Conservation (phyloP, 2,888 invertebrate species). For the Argyra leucocephala region DNA sequence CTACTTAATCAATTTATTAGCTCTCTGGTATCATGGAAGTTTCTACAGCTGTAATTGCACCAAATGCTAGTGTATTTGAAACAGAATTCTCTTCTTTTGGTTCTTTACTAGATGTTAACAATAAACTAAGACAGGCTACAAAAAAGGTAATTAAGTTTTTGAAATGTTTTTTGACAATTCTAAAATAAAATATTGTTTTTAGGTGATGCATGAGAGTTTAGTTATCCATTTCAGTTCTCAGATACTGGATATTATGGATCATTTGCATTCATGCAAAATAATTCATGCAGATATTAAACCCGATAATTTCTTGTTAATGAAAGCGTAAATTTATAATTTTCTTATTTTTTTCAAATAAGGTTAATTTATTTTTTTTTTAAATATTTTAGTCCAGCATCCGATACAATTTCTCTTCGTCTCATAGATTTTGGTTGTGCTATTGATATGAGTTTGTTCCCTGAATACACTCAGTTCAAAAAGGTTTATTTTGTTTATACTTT, state of each 20-base stretch:
- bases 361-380: slow-evolving; percentile 15
- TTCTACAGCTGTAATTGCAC: slow-evolving; percentile 64
- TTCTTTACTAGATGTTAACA: slow-evolving; percentile 72
- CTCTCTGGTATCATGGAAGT: slow-evolving; percentile 73
- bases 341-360: background rate
- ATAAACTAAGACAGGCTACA: slow-evolving; percentile 62
- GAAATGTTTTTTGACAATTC: background rate
- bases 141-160: slow-evolving; percentile 45
- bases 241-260: slow-evolving; percentile 73
- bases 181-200: background rate
- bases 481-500: slow-evolving; percentile 31
- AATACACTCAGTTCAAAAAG: slow-evolving; percentile 66
- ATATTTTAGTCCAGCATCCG: slow-evolving; percentile 21
- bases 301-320: slow-evolving; percentile 82
- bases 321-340: slow-evolving; percentile 49
- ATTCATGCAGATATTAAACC: slow-evolving; percentile 96
- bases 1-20: background rate
- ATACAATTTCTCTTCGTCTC: slow-evolving; percentile 62
- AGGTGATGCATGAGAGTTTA: slow-evolving; percentile 60
- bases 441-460: slow-evolving; percentile 80
- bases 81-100: slow-evolving; percentile 77
- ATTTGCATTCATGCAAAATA: slow-evolving; percentile 76
- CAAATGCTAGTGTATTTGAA: slow-evolving; percentile 74
- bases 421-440: slow-evolving; percentile 94
- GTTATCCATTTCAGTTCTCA: slow-evolving; percentile 75